Evolutionary conservation across 2,113 vertebrate species (phyloP).

Genomic region (Bucco capensis): DNA sequence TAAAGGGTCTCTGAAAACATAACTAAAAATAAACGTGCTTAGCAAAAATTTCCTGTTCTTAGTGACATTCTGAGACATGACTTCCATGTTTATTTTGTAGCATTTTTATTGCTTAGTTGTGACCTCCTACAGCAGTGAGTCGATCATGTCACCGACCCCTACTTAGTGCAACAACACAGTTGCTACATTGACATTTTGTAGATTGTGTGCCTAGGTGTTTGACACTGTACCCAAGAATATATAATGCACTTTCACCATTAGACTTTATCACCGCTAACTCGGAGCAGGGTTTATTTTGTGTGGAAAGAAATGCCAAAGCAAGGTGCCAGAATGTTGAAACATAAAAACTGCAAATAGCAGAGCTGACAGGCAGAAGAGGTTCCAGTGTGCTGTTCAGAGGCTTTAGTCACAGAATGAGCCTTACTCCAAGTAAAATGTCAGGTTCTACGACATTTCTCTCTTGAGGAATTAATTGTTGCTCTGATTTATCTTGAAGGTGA

Average conservation of each 20-base stretch:
- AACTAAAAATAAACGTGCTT: not conserved
- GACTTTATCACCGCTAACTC: not conserved
- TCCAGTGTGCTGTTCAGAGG: not conserved
- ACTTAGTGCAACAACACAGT: not conserved
- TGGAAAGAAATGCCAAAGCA: not conserved
- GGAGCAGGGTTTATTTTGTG: not conserved
- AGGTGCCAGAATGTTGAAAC: not conserved
- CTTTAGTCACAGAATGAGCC: not conserved
- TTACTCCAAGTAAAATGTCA: not conserved
- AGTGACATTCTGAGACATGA: not conserved
- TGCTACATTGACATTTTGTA: not conserved
- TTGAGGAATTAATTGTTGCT: not conserved
- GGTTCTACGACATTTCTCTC: not conserved
- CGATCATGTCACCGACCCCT: not conserved
- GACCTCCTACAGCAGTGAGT: not conserved
- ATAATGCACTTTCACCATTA: not conserved
- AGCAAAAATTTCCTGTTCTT: not conserved
- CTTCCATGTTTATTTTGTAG: not conserved
- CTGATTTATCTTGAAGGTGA: not conserved
- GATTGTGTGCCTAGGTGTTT: not conserved
- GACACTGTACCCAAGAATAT: not conserved
- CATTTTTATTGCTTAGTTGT: not conserved
- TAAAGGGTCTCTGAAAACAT: not conserved
- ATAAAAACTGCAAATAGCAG: not conserved
- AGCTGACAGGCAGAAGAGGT: not conserved